These are phyloP conservation scores for Alosa alosa DNA, from an alignment of 2,113 vertebrate species.

Conservation along the genomic window DNA sequence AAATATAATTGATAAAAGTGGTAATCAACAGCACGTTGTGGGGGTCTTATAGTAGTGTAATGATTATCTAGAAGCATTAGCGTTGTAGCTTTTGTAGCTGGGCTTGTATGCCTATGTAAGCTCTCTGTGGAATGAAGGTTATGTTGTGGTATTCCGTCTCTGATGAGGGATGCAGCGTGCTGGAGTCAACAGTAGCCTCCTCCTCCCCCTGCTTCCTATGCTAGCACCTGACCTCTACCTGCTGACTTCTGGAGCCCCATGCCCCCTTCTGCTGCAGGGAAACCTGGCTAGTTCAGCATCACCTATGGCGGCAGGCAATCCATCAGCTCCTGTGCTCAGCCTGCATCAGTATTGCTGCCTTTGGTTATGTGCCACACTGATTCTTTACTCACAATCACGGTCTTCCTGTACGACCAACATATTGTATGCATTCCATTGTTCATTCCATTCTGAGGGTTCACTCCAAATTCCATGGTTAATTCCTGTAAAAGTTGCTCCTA, in stretches of 20 bases:
- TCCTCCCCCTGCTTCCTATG: constrained; percentile 21
- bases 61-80: neutral
- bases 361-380: neutral
- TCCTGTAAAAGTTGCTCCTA: neutral
- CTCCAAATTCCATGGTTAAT: neutral
- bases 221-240: constrained; percentile 51
- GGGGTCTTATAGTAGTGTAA: neutral
- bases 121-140: constrained; percentile 59
- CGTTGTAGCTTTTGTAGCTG: constrained; percentile 22
- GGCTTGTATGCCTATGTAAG: constrained; percentile 58
- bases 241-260: constrained; percentile 33
- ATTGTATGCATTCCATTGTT: too few species aligned
- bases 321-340: constrained; percentile 7
- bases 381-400: neutral
- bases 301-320: constrained; percentile 34
- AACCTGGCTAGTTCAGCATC: constrained; percentile 38
- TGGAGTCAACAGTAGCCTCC: constrained; percentile 50
- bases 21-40: too few species aligned
- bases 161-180: constrained; percentile 62
- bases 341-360: constrained; percentile 11
- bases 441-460: too few species aligned
- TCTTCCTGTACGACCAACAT: too few species aligned
- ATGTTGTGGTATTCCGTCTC: constrained; percentile 59
- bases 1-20: too few species aligned
- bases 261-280: constrained; percentile 44